Base-by-base conservation (phyloP, 2,888 invertebrate genomes). In the Chromoteleia sp. region DNA sequence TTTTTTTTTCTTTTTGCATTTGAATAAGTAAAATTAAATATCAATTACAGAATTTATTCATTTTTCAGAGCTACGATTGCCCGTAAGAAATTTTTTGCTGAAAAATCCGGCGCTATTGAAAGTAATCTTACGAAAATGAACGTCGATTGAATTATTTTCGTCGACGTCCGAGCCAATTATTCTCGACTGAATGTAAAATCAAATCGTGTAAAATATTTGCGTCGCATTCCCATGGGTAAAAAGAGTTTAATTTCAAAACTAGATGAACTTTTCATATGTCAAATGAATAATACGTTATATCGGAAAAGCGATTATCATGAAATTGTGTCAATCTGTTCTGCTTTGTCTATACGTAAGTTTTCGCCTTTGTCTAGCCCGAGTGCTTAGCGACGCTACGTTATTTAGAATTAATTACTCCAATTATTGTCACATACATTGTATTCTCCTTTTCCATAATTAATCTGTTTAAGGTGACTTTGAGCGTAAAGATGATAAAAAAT, bases 171-270 rank as follows among this genome's bases (percentile, higher is more conserved):
- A 67, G 59, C 59, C 79, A 79, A 79, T 79, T 79, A 79, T 73
- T 79, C 67, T 39, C 54, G 70, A 39, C 67, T 67, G 79, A 73
- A 65, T 71, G 70, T 78, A 71, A 71, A 78, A 73, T 79, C 67
- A 79, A 79, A 59, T 61, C 54, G 65, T 73, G 65, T 73, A 73
- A 73, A 79, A 73, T 79, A 67, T 73, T 73, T 79, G 79, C 52
- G 59, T 8, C 59, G 33, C 48, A 30, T 73, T 25, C 59, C 54
- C 48, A 25, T 41, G 56, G 71, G 67, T 67, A 59, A 79, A 67
- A 79, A 61, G 67, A 73, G 67, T 79, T 79, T 67, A 67, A 73
- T 79, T 67, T 73, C 52, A 73, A 79, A 73, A 67, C 73, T 79
- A 61, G 67, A 71, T 78, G 65, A 79, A 79, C 73, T 79, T 79